Evolutionary conservation across 2,797 vertebrate species (phyloP).

Genomic region (Darevskia mixta): DNA sequence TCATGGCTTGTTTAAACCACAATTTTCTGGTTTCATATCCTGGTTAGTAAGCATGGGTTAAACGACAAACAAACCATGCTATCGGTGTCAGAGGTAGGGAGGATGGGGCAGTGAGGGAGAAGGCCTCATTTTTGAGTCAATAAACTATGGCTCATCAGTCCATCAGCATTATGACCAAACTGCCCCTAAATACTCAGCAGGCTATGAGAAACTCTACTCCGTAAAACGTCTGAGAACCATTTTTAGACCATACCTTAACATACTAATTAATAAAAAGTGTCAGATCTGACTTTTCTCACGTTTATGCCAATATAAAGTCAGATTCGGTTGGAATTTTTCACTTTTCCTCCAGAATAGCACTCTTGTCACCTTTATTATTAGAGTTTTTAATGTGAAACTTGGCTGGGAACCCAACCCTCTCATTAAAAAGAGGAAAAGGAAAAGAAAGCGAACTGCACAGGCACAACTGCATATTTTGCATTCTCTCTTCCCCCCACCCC

Average conservation of each 20-base stretch:
- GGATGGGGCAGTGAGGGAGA: background rate
- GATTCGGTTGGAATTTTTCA: background rate
- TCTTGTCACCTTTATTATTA: fast-evolving
- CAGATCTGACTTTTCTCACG: background rate
- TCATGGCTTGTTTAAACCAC: background rate
- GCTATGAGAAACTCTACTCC: background rate
- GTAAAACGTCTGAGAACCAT: background rate
- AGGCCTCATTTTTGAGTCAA: background rate
- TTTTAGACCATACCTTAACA: conserved; percentile 13
- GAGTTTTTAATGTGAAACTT: fast-evolving
- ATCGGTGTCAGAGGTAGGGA: background rate
- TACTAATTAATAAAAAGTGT: conserved; percentile 31
- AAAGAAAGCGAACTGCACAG: background rate
- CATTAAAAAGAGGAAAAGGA: fast-evolving
- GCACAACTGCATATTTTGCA: fast-evolving
- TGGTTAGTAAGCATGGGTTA: too few species aligned
- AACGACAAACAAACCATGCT: background rate
- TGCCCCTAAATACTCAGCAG: background rate
- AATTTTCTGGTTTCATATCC: background rate
- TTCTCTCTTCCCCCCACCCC: background rate
- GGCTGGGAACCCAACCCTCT: background rate
- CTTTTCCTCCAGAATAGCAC: background rate
- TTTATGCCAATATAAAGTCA: background rate
- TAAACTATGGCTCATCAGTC: background rate
- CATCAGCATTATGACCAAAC: background rate